Percentiles rank a stretch among this genome's conserved stretches.
Evolutionary conservation across 2,113 vertebrate genomes (phyloP).

Genomic region (Lophotis ruficrista): DNA sequence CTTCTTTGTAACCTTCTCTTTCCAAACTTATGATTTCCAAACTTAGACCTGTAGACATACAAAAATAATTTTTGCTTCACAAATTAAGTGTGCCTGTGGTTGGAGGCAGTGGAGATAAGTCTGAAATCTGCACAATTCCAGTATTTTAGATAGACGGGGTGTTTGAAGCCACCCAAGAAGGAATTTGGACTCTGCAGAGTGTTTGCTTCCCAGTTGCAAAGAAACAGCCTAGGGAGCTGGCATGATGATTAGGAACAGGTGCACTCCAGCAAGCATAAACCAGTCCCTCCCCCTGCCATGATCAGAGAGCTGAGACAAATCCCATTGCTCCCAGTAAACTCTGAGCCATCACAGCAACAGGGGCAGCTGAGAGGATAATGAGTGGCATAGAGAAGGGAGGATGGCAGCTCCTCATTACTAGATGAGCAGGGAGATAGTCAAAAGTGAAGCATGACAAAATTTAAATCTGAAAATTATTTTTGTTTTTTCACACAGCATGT

Average conservation of each 20-base stretch:
- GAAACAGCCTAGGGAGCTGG: neutral
- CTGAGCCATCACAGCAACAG: neutral
- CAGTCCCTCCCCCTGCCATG: neutral
- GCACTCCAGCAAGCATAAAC: neutral
- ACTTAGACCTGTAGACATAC: neutral
- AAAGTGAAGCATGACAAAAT: neutral
- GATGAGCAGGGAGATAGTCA: neutral
- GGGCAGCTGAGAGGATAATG: neutral
- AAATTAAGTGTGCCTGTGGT: neutral
- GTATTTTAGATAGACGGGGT: neutral
- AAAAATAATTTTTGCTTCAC: neutral
- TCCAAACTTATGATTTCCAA: neutral
- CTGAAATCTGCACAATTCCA: neutral
- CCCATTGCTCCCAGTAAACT: neutral
- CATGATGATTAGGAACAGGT: neutral
- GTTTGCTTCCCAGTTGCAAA: neutral
- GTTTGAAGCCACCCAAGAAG: neutral
- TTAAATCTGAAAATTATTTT: neutral
- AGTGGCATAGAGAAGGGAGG: neutral
- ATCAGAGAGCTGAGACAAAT: conserved; percentile 27
- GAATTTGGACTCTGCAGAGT: neutral
- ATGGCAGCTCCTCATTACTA: neutral
- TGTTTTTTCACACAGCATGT: neutral
- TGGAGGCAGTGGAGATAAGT: neutral
- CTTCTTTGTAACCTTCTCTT: neutral